Conservation (phyloP, 2,888 invertebrate species). For the Clunio marinus region DNA sequence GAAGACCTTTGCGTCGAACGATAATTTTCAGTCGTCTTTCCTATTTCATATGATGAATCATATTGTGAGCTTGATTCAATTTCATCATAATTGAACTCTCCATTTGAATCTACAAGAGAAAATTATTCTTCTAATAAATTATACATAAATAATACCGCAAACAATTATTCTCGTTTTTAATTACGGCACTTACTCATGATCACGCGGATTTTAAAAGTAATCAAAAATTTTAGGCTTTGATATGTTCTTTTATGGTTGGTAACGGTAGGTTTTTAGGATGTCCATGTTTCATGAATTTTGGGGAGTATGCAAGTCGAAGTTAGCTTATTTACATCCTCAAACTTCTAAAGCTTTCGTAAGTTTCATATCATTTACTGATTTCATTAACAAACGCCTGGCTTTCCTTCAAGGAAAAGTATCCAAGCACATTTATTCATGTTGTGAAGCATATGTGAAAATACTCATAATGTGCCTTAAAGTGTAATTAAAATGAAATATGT, state of each 20-base stretch:
- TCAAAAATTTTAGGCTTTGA: background rate
- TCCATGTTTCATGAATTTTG: too few species aligned
- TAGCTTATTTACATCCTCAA: too few species aligned
- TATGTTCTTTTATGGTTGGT: too few species aligned
- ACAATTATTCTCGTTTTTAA: slow-evolving; percentile 17
- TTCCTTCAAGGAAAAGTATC: background rate
- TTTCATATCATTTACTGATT: too few species aligned
- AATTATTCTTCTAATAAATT: background rate
- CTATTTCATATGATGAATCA: too few species aligned
- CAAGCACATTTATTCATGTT: background rate
- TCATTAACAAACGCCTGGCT: background rate
- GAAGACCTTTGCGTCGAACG: too few species aligned
- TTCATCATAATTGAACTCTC: background rate
- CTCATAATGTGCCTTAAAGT: slow-evolving; percentile 37
- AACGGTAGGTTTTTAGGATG: too few species aligned
- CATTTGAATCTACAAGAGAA: background rate
- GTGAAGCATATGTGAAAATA: slow-evolving; percentile 30
- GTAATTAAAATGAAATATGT: slow-evolving; percentile 38
- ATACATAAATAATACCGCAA: slow-evolving; percentile 8
- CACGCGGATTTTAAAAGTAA: background rate
- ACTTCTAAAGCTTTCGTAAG: too few species aligned
- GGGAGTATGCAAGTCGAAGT: too few species aligned
- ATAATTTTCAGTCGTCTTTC: too few species aligned
- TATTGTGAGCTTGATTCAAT: too few species aligned
- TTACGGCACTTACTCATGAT: slow-evolving; percentile 27